Base-by-base conservation (phyloP, 2,888 invertebrate genomes). In the Anorthoa munda region DNA sequence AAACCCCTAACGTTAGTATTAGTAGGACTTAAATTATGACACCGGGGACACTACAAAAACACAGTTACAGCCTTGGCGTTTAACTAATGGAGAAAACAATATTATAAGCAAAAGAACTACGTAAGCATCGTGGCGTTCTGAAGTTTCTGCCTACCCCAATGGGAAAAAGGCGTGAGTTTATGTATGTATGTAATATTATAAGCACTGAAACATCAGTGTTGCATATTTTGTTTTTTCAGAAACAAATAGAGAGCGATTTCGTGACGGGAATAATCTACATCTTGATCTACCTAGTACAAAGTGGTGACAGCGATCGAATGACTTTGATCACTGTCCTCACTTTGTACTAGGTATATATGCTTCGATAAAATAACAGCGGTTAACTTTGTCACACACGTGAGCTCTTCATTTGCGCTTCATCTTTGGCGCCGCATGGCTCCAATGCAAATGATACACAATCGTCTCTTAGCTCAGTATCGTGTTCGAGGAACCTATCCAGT, bases 401-500 rank as follows among this genome's bases (percentile, higher is more conserved):
- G 48, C 26, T 39, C 39, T 63, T 18, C 75, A 63, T 26, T 39
- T 15, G 75, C 26, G 26, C 21, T 5, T 55, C 0, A 2, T 64
- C 45, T 4, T 13, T 7, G 60, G 4, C 72, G 18, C 23, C 45
- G 26, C 66, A 23, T 45, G 51, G 39, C 1, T 1, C 39, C 1
- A 9, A 9, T 39, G 21, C 50, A 13, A 15, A 15, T 2, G 26
- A 15, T 4, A 17, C 31, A 23, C 68, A 68, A 23, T 58, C 56
- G 45, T 17, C 71, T 39, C 23, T n/a, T 58, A 68, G 26, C 23
- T 26, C 23, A 71, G 56, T 39, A 26, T 58, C 45, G 46, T 48
- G 50, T 45, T 59, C 9, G n/a, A 3, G 71, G 2, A 69, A 39
- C n/a, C 31, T 18, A 55, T 55, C 46, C 21, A 66, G 67, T 66